phyloP scores from a whole-genome alignment of 2,888 invertebrate genomes.

The Odontocerum albicorne region DNA sequence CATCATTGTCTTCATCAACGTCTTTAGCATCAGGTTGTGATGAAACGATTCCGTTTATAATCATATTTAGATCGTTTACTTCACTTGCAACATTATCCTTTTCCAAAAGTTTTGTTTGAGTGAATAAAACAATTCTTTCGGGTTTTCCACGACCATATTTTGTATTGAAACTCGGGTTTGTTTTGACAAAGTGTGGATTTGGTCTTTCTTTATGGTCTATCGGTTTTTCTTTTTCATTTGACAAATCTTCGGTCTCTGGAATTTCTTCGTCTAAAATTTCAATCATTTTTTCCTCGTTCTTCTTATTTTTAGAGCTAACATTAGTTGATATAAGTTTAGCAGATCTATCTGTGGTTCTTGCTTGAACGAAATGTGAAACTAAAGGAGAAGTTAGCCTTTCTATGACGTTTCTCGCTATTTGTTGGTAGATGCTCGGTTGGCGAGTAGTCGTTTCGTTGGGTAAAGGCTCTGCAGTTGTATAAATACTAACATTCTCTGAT shows the following conservation, averaged over 20 bases:
- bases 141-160: conserved; percentile 12
- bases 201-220: conserved; percentile 21
- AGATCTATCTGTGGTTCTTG: conserved; percentile 15
- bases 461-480: conserved; percentile 42
- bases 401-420: conserved; percentile 52
- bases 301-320: background rate
- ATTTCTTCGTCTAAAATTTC: conserved; percentile 26
- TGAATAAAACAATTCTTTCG: conserved; percentile 23
- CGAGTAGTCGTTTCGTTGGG: conserved; percentile 40
- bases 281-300: conserved; percentile 3
- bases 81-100: conserved; percentile 14
- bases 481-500: conserved; percentile 46
- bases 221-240: conserved; percentile 14
- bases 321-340: conserved; percentile 16
- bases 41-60: conserved; percentile 3
- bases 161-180: conserved; percentile 30
- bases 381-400: conserved; percentile 52
- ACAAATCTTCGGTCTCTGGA: conserved; percentile 13
- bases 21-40: too few relatives aligned
- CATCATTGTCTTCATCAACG: conserved; percentile 11
- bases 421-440: conserved; percentile 48
- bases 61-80: conserved; percentile 23
- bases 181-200: conserved; percentile 21
- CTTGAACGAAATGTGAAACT: conserved; percentile 19
- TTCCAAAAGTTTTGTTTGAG: background rate